These are phyloP conservation scores for Garrulus glandarius DNA, from an alignment of 2,797 vertebrate species.

Conservation along the genomic window DNA sequence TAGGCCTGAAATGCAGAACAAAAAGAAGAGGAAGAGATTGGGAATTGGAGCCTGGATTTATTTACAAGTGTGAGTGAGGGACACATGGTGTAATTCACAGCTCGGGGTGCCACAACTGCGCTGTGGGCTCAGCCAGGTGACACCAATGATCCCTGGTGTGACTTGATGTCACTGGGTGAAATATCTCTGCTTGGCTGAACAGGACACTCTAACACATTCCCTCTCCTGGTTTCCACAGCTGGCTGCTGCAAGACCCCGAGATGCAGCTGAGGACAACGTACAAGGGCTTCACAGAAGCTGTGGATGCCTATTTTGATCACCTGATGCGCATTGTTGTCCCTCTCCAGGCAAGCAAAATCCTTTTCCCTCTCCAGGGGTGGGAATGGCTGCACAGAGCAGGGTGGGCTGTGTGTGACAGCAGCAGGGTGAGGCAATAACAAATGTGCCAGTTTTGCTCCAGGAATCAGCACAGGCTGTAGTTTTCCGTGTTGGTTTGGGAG, in stretches of 20 bases:
- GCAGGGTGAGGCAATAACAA: not conserved
- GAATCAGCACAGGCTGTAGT: not conserved
- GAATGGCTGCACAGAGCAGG: not conserved
- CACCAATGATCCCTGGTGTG: not conserved
- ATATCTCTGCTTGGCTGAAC: not conserved
- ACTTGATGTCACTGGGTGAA: not conserved
- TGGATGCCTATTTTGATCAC: constrained; percentile 84
- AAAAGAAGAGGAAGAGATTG: not conserved
- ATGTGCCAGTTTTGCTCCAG: not conserved
- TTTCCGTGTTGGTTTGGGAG: not conserved
- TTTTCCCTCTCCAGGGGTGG: not conserved
- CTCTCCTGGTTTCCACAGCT: constrained; percentile 70
- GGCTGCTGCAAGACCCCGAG: constrained; percentile 85
- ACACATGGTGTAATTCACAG: rapidly evolving
- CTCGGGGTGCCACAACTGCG: rapidly evolving
- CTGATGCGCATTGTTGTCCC: constrained; percentile 84
- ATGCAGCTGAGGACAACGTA: constrained; percentile 87
- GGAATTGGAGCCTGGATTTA: not conserved
- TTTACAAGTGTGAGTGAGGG: not conserved
- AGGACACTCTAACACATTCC: not conserved
- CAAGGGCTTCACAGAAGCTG: constrained; percentile 82
- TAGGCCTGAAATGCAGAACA: not conserved
- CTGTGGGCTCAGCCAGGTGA: not conserved
- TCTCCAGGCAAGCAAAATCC: constrained; percentile 80
- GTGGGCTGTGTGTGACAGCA: not conserved